These are phyloP conservation scores for Pocota personata DNA, from an alignment of 2,888 invertebrate species.

Conservation along the genomic window DNA sequence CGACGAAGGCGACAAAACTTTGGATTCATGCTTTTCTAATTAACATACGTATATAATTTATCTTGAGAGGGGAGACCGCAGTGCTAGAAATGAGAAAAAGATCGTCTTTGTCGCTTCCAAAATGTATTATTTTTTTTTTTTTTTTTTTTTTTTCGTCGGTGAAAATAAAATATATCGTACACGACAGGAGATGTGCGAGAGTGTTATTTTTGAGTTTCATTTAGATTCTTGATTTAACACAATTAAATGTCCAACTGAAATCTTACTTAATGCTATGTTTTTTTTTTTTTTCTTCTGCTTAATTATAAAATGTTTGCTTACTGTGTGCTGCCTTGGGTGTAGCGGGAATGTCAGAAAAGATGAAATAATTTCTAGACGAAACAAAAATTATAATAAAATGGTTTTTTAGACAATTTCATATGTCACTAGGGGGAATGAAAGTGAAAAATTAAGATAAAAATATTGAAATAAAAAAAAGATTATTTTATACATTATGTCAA, in stretches of 20 bases:
- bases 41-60: constrained; percentile 70
- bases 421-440: neutral
- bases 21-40: constrained; percentile 73
- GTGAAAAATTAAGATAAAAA: neutral
- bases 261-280: constrained; percentile 31
- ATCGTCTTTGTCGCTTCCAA: constrained; percentile 28
- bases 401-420: constrained; percentile 1
- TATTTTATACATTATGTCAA: neutral
- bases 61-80: constrained; percentile 44
- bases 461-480: neutral
- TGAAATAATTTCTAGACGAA: neutral
- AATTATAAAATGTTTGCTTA: neutral
- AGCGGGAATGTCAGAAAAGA: neutral
- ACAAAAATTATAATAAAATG: neutral
- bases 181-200: constrained; percentile 60
- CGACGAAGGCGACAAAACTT: constrained; percentile 62
- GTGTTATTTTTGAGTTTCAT: constrained; percentile 59
- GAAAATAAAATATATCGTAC: constrained; percentile 65
- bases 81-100: constrained; percentile 14
- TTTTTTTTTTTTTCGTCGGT: constrained; percentile 17
- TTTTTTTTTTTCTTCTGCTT: constrained; percentile 7
- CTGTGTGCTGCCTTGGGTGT: neutral
- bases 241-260: constrained; percentile 65
- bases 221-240: constrained; percentile 49
- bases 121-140: constrained; percentile 8